Base-by-base conservation (phyloP, 2,797 vertebrate species). In the Prionace glauca region DNA sequence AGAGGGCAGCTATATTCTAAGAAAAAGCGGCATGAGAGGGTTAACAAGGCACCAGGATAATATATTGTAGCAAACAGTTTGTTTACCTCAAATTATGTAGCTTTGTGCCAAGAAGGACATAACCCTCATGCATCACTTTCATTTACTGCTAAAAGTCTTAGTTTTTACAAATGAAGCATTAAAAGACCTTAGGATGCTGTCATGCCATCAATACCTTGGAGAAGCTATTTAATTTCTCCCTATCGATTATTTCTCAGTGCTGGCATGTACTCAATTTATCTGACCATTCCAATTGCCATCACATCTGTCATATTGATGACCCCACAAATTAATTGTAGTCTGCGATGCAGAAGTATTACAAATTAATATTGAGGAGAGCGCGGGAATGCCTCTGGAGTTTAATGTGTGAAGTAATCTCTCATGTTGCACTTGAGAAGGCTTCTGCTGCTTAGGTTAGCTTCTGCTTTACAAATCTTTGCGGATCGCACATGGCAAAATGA, bases 171-270 rank as follows among this genome's bases (percentile, higher is more conserved):
- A 67, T 92, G 32, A 92, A 95, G 71, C 26, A 74, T 56, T 72
- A 56, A 95, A 95, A 77, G 45, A 5, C 4, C 71, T 50, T 72
- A 16, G 93, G 77, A 56, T 32, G 24, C 69, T 74, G 71, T 32
- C 93, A 95, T n/a, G 14, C 50, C 71, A 50, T 74, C 67, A 95
- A 95, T 95, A 74, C 45, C 74, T 72, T 56, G 71, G 69, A 77
- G 71, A 95, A 74, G 71, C 67, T 45, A 95, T 77, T 95, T 95
- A 77, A 95, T 77, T 72, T 72, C 45, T 77, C 16, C 71, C n/a
- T 77, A 95, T 95, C 60, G 93, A 95, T 95, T 95, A 32, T 32
- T 95, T 95, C 29, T 77, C 93, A 95, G 69, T 8, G 71, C 69
- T 60, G 93, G 56, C 93, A 95, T 72, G 12, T 72, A 77, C 16